Evolutionary conservation across 2,113 vertebrate species (phyloP), one percentile per base, ranked within the genome.

Genomic region (Tetraodon nigroviridis): DNA sequence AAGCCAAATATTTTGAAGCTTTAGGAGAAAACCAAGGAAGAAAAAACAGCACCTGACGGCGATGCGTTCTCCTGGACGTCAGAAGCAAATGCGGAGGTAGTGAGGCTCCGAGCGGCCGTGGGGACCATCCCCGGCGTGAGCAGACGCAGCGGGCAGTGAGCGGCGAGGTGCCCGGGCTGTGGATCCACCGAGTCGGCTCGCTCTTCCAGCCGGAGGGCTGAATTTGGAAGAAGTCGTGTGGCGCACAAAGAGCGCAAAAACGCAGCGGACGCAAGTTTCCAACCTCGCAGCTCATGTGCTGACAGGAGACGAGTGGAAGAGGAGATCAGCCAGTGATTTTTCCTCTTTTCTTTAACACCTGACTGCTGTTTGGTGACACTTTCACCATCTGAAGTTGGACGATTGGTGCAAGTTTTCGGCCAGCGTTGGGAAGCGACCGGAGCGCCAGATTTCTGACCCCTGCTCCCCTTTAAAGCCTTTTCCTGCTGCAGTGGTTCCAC

Each of bases 201-300:
- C 24, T 63, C 68, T 47, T 58, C 53, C 52, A 53, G 64, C 52
- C 54, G 42, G 59, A 16, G 63, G 42, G 53, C 32, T 56, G 18
- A 44, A 15, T 55, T 75, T 47, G 42, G 73, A 46, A 60, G 69
- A 76, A 80, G 69, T 76, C 51, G 15, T 22, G 67, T 59, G 72
- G 52, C 57, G 61, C 74, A 75, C 78, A 80, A 81, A 86, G 80
- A 63, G 66, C 67, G 16, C 16, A 41, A 64, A 66, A 70, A 64
- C 59, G 21, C 45, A 48, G 24, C 51, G 24, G 62, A 74, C 1
- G 47, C 49, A 77, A 80, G 80, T 83, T 82, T 62, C n/a, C 7
- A 51, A 17, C 46, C 78, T 71, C 70, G 69, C 54, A 49, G 1
- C 24, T 24, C 10, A 7, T 27, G 59, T 71, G 60, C 61, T 74